Evolutionary conservation across 1,140 invertebrate genomes (phyloP), one percentile per base, ranked within the genome.

Genomic region (Lepidurus arcticus): DNA sequence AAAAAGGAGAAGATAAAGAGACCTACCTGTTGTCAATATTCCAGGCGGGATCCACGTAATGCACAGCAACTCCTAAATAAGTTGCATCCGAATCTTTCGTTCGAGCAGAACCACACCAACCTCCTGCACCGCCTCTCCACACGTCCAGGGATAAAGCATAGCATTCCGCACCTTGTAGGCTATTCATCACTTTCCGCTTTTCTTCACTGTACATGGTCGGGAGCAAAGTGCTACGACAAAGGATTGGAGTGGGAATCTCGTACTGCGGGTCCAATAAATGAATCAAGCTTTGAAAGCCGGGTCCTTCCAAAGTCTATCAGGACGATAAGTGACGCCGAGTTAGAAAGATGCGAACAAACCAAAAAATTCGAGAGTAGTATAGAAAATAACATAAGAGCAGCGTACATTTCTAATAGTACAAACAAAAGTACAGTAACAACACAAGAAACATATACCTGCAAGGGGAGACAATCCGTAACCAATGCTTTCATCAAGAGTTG

Each of bases 261-360:
- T 74, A 80, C 42, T 45, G 73, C 10, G 47, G 43, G 45, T 80
- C 79, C 1, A 80, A 73, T 73, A 77, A 44, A 7, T 77, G 65
- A 10, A 80, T 80, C 76, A 80, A 73, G 43, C 76, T 75, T 42
- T 80, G 79, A 73, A 80, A 75, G n/a, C 79, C 79, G 44, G 73
- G 34, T 1, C 53, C 53, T 73, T 74, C 73, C n/a, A 78, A 42
- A 78, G 21, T 42, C 74, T 75, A 75, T n/a, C 7, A 42, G 43
- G 2, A n/a, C n/a, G 16, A 75, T 7, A 11, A 11, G 26, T 75
- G 16, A 16, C n/a, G n/a, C n/a, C n/a, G 16, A 8, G 21, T 7
- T 21, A 65, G 13, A 16, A 16, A 65, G 53, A 16, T 13, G 21
- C 13, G 53, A 21, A n/a, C 1, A 65, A 4, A 34, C 0, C 4